Evolutionary conservation across 1,140 invertebrate species (phyloP), one percentile per base, ranked within the genome.

Genomic region (Eupristina koningsbergeri): DNA sequence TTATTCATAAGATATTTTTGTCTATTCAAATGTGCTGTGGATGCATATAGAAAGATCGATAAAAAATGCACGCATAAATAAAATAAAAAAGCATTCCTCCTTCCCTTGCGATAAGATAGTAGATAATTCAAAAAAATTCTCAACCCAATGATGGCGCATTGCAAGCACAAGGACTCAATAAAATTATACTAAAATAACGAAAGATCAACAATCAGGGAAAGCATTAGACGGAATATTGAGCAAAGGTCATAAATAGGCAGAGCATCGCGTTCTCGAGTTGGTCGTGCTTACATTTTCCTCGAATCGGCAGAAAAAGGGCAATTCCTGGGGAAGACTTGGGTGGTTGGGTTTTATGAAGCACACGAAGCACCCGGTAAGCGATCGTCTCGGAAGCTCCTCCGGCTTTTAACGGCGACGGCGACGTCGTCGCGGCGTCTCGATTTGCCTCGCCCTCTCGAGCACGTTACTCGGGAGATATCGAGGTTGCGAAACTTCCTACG

Each of bases 401-500:
- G 73, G 67, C 63, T 45, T 64, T 83, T 83, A 77, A 76, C 58
- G 80, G 73, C 73, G 31, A 13, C 69, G 80, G 73, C 73, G 31
- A 13, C 69, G 19, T 19, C 64, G 64, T 36, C 6, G 64, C 11
- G 19, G 36, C 67, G 17, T 9, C 67, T 39, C 26, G 3, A 26
- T 26, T 22, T 26, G 53, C 19, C 78, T 69, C 64, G 61, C 7
- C 71, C 78, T 71, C 78, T 80, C 29, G 74, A 36, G 41, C 36
- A 36, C 36, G 67, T 50, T 3, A 69, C 8, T 69, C 5, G 73
- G 29, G 0, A 26, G 50, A 67, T 36, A 87, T 86, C 86, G 86
- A 81, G 86, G 78, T 83, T 80, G n/a, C 58, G n/a, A 69, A 31
- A 84, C 81, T 88, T 89, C 89, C 87, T 88, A 47, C 81, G 89